Evolutionary conservation across 2,888 invertebrate species (phyloP).

Genomic region (Agrotis segetum): DNA sequence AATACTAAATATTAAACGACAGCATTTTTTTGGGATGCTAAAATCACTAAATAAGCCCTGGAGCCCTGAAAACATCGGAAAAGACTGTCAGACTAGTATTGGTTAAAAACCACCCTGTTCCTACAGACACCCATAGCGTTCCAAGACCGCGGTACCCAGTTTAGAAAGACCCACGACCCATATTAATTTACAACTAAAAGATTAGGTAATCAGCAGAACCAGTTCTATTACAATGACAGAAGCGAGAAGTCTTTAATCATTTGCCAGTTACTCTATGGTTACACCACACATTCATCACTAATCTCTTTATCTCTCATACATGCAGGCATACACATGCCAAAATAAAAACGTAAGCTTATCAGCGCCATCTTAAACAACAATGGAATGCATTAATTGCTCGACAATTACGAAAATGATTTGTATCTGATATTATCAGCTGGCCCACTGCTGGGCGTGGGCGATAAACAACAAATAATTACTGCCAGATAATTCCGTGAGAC

Average conservation of each 20-base stretch:
- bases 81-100: no score
- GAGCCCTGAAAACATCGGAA: no score
- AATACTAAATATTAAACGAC: no score
- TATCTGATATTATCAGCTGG: conserved; percentile 64
- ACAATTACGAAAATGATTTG: conserved; percentile 79
- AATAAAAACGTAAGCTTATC: conserved; percentile 55
- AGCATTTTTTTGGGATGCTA: no score
- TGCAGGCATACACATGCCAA: conserved; percentile 36
- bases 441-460: conserved; percentile 67
- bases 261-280: conserved; percentile 11
- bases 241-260: conserved; percentile 8
- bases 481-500: conserved; percentile 57
- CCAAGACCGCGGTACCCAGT: no score
- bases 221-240: no score
- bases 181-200: background rate
- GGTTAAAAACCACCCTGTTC: no score
- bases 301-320: conserved; percentile 16
- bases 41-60: no score
- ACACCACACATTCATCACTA: conserved; percentile 14
- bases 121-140: no score
- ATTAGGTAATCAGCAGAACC: background rate
- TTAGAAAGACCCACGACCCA: no score
- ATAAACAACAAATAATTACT: conserved; percentile 74
- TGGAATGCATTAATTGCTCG: conserved; percentile 73
- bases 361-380: conserved; percentile 62